A percentile compares a stretch with the other conserved stretches of the same genome.
Conservation (phyloP, 2,888 invertebrate species). For the Drosophila paranaensis region DNA sequence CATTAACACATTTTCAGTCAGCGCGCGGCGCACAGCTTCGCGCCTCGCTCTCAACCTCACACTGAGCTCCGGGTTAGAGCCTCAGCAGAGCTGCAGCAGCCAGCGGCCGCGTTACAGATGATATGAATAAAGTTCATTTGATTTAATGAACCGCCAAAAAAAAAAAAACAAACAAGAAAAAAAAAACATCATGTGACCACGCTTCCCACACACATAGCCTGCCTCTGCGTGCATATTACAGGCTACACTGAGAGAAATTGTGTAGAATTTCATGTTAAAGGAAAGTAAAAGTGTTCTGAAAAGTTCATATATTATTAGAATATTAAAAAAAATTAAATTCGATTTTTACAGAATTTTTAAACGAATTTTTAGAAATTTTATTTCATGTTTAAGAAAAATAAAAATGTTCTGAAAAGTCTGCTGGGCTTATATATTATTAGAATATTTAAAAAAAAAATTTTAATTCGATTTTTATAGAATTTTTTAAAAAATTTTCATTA, state of each 20-base stretch:
- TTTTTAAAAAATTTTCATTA: no score
- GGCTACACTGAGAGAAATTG: slow-evolving; percentile 2
- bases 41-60: slow-evolving; percentile 1
- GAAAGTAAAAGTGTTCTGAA: background rate
- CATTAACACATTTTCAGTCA: slow-evolving; percentile 77
- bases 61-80: slow-evolving; percentile 1
- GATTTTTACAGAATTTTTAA: no score
- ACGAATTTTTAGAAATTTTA: background rate
- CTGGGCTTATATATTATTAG: no score
- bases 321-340: no score
- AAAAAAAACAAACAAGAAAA: slow-evolving; percentile 7
- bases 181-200: slow-evolving; percentile 22
- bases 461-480: no score
- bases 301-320: no score
- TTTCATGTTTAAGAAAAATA: background rate
- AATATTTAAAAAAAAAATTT: no score
- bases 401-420: background rate
- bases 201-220: slow-evolving; percentile 52
- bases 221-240: background rate
- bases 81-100: slow-evolving; percentile 7
- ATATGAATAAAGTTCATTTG: slow-evolving; percentile 71
- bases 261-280: background rate
- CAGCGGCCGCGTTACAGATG: slow-evolving; percentile 9
- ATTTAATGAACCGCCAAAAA: slow-evolving; percentile 75
- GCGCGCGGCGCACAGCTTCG: slow-evolving; percentile 68